These are phyloP conservation scores for Nudaria mundana DNA, from an alignment of 2,888 invertebrate species.

Conservation along the genomic window DNA sequence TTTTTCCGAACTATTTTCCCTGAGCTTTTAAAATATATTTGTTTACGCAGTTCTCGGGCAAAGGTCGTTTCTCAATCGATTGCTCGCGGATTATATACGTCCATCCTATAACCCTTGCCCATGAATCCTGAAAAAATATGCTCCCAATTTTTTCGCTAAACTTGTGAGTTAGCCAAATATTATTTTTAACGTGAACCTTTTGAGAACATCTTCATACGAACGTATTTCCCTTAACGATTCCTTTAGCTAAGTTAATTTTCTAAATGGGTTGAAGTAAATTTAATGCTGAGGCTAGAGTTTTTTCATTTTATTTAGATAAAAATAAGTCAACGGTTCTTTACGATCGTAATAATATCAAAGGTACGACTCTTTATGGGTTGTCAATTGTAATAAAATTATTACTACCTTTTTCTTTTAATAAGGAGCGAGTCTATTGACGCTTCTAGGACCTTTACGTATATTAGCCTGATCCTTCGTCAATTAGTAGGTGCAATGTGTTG, in stretches of 20 bases:
- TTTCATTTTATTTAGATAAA: too few relatives aligned
- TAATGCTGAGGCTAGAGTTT: background rate
- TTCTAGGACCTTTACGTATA: too few relatives aligned
- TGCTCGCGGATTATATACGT: constrained; percentile 15
- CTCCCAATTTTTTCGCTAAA: constrained; percentile 5
- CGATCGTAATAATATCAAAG: too few relatives aligned
- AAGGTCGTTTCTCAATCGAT: constrained; percentile 16
- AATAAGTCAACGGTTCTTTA: too few relatives aligned
- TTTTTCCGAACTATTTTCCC: constrained; percentile 5
- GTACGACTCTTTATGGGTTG: too few relatives aligned
- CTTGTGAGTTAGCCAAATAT: constrained; percentile 3
- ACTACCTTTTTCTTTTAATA: too few relatives aligned
- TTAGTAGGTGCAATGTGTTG: too few relatives aligned
- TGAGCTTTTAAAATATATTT: constrained; percentile 9
- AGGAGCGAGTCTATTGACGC: too few relatives aligned
- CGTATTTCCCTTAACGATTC: background rate
- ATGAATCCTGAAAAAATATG: constrained; percentile 9
- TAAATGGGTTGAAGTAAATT: background rate
- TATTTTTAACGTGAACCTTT: constrained; percentile 5
- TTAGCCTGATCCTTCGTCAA: too few relatives aligned
- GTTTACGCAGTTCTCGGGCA: constrained; percentile 7
- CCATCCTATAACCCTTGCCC: constrained; percentile 10
- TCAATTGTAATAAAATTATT: too few relatives aligned
- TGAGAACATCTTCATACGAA: constrained; percentile 1
- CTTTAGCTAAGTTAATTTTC: background rate